Conservation (phyloP, 2,797 vertebrate species). For the Ctenopoma multispine region DNA sequence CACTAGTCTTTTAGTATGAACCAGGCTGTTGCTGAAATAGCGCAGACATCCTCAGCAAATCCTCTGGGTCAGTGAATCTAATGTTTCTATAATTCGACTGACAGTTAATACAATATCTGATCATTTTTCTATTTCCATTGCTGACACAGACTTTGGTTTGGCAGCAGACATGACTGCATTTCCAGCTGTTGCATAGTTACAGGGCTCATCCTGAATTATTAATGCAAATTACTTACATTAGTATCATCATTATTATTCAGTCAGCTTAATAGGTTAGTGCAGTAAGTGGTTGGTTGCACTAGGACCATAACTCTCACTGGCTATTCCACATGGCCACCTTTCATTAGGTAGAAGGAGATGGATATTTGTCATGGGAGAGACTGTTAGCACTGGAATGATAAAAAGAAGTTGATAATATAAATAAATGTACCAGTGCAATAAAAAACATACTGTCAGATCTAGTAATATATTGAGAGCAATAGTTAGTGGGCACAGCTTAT, state of each 20-base stretch:
- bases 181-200: conserved; percentile 47
- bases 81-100: conserved; percentile 44
- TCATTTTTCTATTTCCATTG: conserved; percentile 41
- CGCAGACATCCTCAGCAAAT: conserved; percentile 38
- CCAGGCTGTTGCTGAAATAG: conserved; percentile 39
- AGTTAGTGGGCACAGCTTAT: background rate
- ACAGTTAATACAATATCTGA: conserved; percentile 59
- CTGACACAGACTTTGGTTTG: conserved; percentile 34
- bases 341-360: conserved; percentile 22
- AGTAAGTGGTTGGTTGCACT: conserved; percentile 61
- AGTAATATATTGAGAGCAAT: background rate
- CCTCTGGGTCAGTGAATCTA: conserved; percentile 42
- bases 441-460: background rate
- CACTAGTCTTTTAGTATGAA: conserved; percentile 42
- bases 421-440: conserved; percentile 9
- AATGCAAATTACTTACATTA: conserved; percentile 76
- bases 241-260: conserved; percentile 72
- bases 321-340: conserved; percentile 27
- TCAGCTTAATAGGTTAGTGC: conserved; percentile 61
- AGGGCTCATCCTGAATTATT: conserved; percentile 67
- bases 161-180: conserved; percentile 45
- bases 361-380: conserved; percentile 24
- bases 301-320: conserved; percentile 43
- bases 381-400: background rate
- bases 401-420: conserved; percentile 11